Percentiles rank a stretch among this genome's conserved stretches.
These are phyloP conservation scores for Pholis gunnellus DNA, from an alignment of 2,113 vertebrate species.

Conservation along the genomic window DNA sequence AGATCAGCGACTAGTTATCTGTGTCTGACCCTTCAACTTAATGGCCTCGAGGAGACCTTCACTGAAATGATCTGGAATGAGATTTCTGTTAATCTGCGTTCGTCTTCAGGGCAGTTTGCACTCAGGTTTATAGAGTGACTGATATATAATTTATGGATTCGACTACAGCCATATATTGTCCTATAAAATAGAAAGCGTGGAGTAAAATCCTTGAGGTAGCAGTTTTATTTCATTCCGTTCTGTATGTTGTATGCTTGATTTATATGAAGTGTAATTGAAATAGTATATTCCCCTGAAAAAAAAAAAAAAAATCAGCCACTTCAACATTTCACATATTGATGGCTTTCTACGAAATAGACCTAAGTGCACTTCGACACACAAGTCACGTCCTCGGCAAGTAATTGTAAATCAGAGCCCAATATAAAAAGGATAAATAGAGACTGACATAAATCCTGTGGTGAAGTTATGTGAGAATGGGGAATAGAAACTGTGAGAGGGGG, in stretches of 20 bases:
- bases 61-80: conserved; percentile 34
- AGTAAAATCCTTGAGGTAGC: conserved; percentile 33
- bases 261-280: conserved; percentile 38
- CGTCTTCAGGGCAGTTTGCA: conserved; percentile 31
- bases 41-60: conserved; percentile 48
- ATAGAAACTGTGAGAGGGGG: background rate
- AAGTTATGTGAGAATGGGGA: background rate
- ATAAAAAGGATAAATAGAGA: conserved; percentile 21
- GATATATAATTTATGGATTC: conserved; percentile 48
- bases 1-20: conserved; percentile 11
- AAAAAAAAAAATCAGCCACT: background rate
- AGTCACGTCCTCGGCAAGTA: background rate
- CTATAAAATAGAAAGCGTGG: conserved; percentile 3
- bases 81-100: conserved; percentile 32
- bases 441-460: conserved; percentile 15
- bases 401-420: conserved; percentile 28
- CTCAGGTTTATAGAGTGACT: conserved; percentile 47
- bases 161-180: conserved; percentile 16
- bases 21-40: conserved; percentile 2
- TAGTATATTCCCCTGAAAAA: background rate
- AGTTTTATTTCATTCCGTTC: conserved; percentile 8
- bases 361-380: background rate
- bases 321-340: conserved; percentile 24
- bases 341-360: conserved; percentile 12
- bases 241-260: conserved; percentile 1